phyloP scores from a whole-genome alignment of 2,797 vertebrate species.

The Channallabes apus region DNA sequence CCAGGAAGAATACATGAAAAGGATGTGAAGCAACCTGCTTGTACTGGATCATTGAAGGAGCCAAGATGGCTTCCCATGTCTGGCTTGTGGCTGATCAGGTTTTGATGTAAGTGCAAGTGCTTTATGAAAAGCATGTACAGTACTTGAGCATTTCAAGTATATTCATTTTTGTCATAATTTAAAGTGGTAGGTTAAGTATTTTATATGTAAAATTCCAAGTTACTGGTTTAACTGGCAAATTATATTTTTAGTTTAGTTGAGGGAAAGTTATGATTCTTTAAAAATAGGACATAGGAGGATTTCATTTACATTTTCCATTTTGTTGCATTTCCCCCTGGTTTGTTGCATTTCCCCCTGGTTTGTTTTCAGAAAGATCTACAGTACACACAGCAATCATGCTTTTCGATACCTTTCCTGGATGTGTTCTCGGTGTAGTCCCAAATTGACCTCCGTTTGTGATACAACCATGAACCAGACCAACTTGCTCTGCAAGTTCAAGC shows the following conservation, averaged over 20 bases:
- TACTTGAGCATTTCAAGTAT: background rate
- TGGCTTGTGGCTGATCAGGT: constrained; percentile 40
- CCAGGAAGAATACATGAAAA: constrained; percentile 32
- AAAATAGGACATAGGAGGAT: background rate
- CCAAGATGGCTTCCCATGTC: constrained; percentile 43
- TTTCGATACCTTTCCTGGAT: too few species aligned
- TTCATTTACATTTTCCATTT: background rate
- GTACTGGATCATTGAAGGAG: constrained; percentile 28
- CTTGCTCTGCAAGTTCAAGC: too few species aligned
- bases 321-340: background rate
- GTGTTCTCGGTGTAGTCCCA: too few species aligned
- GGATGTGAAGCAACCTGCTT: constrained; percentile 43
- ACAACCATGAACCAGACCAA: too few species aligned
- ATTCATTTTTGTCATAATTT: background rate
- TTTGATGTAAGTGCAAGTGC: constrained; percentile 29
- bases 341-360: background rate
- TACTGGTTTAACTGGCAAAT: background rate
- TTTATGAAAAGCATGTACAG: constrained; percentile 23
- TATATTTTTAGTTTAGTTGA: background rate
- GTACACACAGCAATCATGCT: too few species aligned
- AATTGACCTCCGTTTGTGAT: too few species aligned
- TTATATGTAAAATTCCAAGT: background rate
- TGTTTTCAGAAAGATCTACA: too few species aligned
- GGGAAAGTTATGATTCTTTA: background rate
- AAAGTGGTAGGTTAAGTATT: background rate